Conservation (phyloP, 2,888 invertebrate species). For the Aporophyla nigra region DNA sequence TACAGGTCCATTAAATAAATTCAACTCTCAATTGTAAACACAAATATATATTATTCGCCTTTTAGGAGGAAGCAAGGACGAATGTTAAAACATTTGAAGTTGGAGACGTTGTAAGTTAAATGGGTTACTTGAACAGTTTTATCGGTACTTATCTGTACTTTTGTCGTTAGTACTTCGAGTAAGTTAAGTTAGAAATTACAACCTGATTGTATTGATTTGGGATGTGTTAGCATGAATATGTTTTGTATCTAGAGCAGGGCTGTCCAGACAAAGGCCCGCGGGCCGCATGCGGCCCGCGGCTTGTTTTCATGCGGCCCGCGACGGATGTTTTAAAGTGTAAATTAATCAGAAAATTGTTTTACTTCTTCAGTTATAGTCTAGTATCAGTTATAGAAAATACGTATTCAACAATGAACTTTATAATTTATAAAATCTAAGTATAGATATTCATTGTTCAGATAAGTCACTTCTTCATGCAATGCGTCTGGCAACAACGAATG, state of each 20-base stretch:
- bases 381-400: too few species aligned
- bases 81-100: constrained; percentile 59
- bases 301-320: too few species aligned
- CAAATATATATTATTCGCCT: constrained; percentile 58
- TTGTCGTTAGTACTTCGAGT: constrained; percentile 52
- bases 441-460: too few species aligned
- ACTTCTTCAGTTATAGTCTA: too few species aligned
- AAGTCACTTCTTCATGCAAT: too few species aligned
- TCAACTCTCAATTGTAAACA: constrained; percentile 48
- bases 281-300: too few species aligned
- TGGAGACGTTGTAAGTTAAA: constrained; percentile 60
- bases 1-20: constrained; percentile 53
- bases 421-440: too few species aligned
- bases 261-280: too few species aligned
- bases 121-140: constrained; percentile 62
- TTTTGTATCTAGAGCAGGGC: not conserved
- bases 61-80: constrained; percentile 30
- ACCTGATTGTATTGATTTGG: constrained; percentile 22
- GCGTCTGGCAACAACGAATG: too few species aligned
- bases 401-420: too few species aligned
- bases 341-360: too few species aligned
- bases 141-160: constrained; percentile 57
- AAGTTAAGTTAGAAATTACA: constrained; percentile 35
- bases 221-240: constrained; percentile 2
- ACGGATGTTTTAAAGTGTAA: too few species aligned